Conservation (phyloP, 37 sponge, comb jelly and placozoan genomes). For the Oopsacas minuta region DNA sequence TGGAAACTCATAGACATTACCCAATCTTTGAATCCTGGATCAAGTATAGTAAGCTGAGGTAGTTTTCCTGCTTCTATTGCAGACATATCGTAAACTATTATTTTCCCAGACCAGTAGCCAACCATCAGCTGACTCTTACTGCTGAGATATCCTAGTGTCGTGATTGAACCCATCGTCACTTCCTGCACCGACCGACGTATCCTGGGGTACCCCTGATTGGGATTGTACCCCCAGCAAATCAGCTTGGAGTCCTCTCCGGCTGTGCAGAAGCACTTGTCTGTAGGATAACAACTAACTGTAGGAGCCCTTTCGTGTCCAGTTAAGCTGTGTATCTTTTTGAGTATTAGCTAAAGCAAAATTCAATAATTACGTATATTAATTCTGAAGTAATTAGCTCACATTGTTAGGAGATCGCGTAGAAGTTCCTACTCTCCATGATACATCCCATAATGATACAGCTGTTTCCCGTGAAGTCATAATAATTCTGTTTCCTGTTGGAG, state of each 20-base stretch:
- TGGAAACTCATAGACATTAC: not conserved
- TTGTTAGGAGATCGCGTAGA: not conserved
- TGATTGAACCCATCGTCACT: not conserved
- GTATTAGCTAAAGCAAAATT: not conserved
- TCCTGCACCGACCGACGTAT: not conserved
- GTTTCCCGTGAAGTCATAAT: not conserved
- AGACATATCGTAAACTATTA: not conserved
- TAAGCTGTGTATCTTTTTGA: not conserved
- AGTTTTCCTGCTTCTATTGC: not conserved
- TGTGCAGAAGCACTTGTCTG: not conserved
- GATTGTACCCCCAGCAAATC: conserved; percentile 10
- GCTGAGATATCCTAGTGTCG: not conserved
- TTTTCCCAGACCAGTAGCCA: not conserved
- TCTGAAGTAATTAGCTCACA: not conserved
- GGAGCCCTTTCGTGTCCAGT: not conserved
- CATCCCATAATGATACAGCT: not conserved
- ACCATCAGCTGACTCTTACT: not conserved
- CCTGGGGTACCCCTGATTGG: not conserved
- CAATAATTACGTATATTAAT: not conserved
- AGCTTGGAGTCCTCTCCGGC: conserved; percentile 1
- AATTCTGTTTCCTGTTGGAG: not conserved
- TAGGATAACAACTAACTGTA: not conserved
- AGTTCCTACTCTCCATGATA: not conserved
- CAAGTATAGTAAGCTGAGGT: not conserved
- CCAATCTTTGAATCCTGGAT: not conserved